Percentiles rank a stretch among this genome's conserved stretches.
These are phyloP conservation scores for Drosophila formosana DNA, from an alignment of 2,888 invertebrate genomes.

Conservation along the genomic window DNA sequence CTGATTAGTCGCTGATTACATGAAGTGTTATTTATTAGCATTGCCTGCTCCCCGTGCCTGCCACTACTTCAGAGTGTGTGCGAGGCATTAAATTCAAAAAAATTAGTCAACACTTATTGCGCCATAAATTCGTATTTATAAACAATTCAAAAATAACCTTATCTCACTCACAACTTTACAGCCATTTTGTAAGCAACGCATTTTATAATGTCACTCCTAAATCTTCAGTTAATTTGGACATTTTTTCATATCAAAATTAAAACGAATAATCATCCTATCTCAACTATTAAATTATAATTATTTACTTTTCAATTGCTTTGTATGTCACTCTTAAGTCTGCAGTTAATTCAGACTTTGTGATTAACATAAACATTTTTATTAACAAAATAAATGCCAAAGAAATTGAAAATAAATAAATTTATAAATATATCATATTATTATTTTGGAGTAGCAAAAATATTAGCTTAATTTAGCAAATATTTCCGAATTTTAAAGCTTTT, in stretches of 20 bases:
- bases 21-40: conserved; percentile 57
- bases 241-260: not conserved
- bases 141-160: conserved; percentile 8
- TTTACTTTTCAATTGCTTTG: too few species aligned
- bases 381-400: too few species aligned
- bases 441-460: too few species aligned
- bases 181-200: conserved; percentile 4
- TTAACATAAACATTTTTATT: too few species aligned
- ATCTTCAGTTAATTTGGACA: not conserved
- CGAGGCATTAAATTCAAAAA: conserved; percentile 19
- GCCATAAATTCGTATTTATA: conserved; percentile 32
- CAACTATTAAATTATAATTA: too few species aligned
- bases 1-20: conserved; percentile 52
- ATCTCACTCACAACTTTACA: conserved; percentile 6
- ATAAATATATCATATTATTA: too few species aligned
- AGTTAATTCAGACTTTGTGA: too few species aligned
- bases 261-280: too few species aligned
- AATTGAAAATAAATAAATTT: too few species aligned
- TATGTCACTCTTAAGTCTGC: too few species aligned
- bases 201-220: too few species aligned
- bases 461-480: too few species aligned
- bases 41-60: conserved; percentile 11
- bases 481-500: not conserved
- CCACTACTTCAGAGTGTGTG: conserved; percentile 15
- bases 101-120: conserved; percentile 5